phyloP scores from a whole-genome alignment of 1,140 invertebrate genomes.

The Protaetia brevitarsis region DNA sequence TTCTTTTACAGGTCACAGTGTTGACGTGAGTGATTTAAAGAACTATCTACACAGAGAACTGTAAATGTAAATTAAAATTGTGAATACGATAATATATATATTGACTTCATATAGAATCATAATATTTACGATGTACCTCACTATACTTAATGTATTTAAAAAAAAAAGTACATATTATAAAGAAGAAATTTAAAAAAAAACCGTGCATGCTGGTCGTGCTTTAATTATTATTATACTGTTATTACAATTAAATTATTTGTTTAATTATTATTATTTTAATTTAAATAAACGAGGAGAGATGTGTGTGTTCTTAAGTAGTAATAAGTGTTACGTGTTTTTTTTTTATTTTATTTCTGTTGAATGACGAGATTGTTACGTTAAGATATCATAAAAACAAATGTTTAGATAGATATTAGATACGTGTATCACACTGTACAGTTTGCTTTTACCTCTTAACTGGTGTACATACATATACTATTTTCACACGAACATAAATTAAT shows the following conservation, averaged over 20 bases:
- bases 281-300: conserved; percentile 7
- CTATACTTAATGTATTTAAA: conserved; percentile 37
- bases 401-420: background rate
- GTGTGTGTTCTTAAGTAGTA: conserved; percentile 13
- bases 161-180: conserved; percentile 30
- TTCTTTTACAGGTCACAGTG: conserved; percentile 40
- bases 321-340: background rate
- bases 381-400: too few species aligned
- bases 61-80: conserved; percentile 35
- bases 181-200: conserved; percentile 25
- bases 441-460: background rate
- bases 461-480: conserved; percentile 1
- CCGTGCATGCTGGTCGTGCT: conserved; percentile 43
- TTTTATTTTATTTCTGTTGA: background rate
- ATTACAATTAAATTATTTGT: conserved; percentile 16
- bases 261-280: conserved; percentile 17
- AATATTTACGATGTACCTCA: conserved; percentile 33
- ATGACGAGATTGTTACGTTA: background rate
- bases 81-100: conserved; percentile 30
- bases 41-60: conserved; percentile 39
- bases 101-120: conserved; percentile 31
- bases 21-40: conserved; percentile 42
- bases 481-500: too few species aligned
- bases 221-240: conserved; percentile 16
- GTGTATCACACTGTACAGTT: background rate